phyloP scores from a whole-genome alignment of 35 echinoderm and acorn worm genomes.

The Nesometra sesokonis region DNA sequence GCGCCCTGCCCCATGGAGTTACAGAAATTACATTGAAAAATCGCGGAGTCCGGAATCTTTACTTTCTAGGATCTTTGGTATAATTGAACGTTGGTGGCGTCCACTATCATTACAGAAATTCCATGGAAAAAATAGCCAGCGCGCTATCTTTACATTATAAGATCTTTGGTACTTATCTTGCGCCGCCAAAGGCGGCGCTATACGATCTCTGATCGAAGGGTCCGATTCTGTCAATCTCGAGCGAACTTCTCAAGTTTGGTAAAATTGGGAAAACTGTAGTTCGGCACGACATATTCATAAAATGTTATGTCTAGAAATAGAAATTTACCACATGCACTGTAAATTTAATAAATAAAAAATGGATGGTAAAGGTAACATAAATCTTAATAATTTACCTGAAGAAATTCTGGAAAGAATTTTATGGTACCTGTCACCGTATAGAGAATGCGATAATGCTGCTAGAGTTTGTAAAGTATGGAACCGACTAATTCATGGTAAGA shows the following conservation, averaged over 20 bases:
- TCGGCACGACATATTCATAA: neutral
- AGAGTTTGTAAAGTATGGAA: constrained; percentile 46
- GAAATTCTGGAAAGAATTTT: constrained; percentile 58
- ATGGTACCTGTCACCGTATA: constrained; percentile 50
- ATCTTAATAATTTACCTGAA: constrained; percentile 39
- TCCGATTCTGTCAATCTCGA: neutral
- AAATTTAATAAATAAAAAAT: neutral
- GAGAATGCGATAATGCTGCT: constrained; percentile 28
- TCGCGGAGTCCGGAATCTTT: too few relatives aligned
- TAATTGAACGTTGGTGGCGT: too few relatives aligned
- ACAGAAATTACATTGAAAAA: too few relatives aligned
- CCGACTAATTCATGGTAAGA: constrained; percentile 48
- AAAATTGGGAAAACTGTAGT: neutral
- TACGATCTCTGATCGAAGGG: too few relatives aligned
- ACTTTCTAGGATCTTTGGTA: too few relatives aligned
- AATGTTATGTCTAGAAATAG: neutral
- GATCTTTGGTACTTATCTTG: too few relatives aligned
- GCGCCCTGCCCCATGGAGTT: too few relatives aligned
- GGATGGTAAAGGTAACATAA: neutral
- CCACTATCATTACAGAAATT: too few relatives aligned
- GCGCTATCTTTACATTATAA: too few relatives aligned
- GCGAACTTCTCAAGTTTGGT: neutral
- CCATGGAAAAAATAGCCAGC: too few relatives aligned
- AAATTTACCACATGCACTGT: neutral
- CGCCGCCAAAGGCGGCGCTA: too few relatives aligned